These are phyloP conservation scores for Cinclus cinclus DNA, from an alignment of 2,113 vertebrate genomes.

Conservation along the genomic window DNA sequence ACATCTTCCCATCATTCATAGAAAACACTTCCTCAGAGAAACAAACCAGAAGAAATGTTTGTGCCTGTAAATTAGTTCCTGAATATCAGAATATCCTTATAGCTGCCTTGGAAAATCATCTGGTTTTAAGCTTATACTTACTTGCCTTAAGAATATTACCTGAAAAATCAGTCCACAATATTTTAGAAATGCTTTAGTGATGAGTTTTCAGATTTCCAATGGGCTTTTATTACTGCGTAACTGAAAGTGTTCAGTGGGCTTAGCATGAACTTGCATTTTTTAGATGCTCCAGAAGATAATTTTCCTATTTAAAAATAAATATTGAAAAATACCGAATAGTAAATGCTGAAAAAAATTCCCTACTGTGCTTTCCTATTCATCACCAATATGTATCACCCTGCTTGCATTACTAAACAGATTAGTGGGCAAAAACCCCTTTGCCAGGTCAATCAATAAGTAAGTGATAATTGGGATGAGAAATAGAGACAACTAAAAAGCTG, in stretches of 20 bases:
- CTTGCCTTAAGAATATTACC: background rate
- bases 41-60: background rate
- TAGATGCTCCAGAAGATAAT: background rate
- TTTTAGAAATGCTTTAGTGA: background rate
- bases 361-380: background rate
- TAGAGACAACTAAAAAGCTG: background rate
- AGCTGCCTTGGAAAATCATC: background rate
- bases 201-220: background rate
- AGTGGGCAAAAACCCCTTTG: background rate
- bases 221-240: background rate
- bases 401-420: background rate
- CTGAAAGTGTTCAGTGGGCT: background rate
- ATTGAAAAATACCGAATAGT: background rate
- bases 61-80: background rate
- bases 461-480: background rate
- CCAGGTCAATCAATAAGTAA: background rate
- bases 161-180: background rate
- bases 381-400: background rate
- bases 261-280: background rate
- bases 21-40: background rate
- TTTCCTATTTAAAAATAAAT: background rate
- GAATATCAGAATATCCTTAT: background rate
- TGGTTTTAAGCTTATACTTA: background rate
- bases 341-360: background rate
- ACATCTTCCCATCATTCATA: background rate